These are phyloP conservation scores for Kryptolebias marmoratus DNA, from an alignment of 2,113 vertebrate genomes.

Conservation along the genomic window DNA sequence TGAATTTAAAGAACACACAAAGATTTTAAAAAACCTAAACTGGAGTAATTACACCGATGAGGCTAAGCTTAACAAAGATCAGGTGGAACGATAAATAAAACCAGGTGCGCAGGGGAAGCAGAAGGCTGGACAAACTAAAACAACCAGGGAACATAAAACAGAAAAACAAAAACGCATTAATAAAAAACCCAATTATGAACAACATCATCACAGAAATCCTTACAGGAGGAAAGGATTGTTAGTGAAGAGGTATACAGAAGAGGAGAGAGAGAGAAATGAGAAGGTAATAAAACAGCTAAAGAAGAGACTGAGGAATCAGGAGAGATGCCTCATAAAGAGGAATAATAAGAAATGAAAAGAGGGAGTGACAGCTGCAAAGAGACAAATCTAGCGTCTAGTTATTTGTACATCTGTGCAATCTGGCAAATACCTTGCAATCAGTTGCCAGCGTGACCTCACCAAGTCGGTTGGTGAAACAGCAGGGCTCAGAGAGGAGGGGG, in stretches of 20 bases:
- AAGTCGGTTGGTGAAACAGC: constrained; percentile 23
- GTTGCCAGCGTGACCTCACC: constrained; percentile 37
- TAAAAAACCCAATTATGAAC: too few relatives aligned
- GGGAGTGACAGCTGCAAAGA: constrained; percentile 14
- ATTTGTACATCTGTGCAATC: background rate
- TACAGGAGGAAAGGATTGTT: background rate
- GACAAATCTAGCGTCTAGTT: constrained; percentile 34
- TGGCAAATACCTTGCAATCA: constrained; percentile 15
- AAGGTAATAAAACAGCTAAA: background rate
- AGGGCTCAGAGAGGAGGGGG: background rate
- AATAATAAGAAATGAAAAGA: constrained; percentile 8
- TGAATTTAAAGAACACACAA: too few relatives aligned
- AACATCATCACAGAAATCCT: too few relatives aligned
- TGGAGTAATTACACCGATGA: too few relatives aligned
- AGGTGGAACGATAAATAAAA: background rate
- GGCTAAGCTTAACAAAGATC: too few relatives aligned
- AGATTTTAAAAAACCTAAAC: too few relatives aligned
- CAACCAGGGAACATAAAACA: too few relatives aligned
- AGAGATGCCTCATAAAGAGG: background rate
- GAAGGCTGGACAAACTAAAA: too few relatives aligned
- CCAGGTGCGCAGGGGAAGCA: background rate
- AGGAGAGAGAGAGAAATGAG: background rate
- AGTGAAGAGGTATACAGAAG: background rate
- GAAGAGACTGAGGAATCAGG: constrained; percentile 3
- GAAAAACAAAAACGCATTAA: too few relatives aligned